Percentiles rank a stretch among this genome's conserved stretches.
Conservation (phyloP, 2,888 invertebrate genomes). For the Catocala fraxini region DNA sequence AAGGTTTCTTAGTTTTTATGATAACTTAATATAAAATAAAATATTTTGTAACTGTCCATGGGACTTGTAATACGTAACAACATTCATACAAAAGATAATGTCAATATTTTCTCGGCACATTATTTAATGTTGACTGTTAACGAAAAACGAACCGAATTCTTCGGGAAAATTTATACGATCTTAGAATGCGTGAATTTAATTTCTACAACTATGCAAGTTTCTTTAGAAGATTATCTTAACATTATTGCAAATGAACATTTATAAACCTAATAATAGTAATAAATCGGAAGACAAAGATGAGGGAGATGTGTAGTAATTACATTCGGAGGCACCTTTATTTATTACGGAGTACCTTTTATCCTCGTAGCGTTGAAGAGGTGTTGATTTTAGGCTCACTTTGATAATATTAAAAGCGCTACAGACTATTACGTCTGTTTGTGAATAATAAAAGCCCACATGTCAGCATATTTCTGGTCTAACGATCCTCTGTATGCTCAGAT, state of each 20-base stretch:
- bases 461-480: too few relatives aligned
- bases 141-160: too few relatives aligned
- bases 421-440: too few relatives aligned
- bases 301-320: slow-evolving; percentile 25
- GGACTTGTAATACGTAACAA: too few relatives aligned
- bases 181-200: slow-evolving; percentile 24
- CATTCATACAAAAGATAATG: too few relatives aligned
- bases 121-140: too few relatives aligned
- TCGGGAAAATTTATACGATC: slow-evolving; percentile 25
- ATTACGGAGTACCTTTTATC: slow-evolving; percentile 15
- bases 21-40: too few relatives aligned
- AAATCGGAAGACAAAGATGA: slow-evolving; percentile 2
- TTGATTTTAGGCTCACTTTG: slow-evolving; percentile 23
- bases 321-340: slow-evolving; percentile 22
- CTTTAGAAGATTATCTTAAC: slow-evolving; percentile 15
- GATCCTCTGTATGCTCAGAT: too few relatives aligned
- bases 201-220: slow-evolving; percentile 19
- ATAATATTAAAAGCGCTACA: not conserved
- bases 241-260: slow-evolving; percentile 18
- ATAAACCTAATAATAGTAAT: slow-evolving; percentile 20
- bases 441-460: not conserved
- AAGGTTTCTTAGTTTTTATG: too few relatives aligned
- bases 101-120: too few relatives aligned
- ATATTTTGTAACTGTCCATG: too few relatives aligned
- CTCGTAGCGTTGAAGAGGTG: slow-evolving; percentile 2